Conservation (phyloP, 30 jellyfish, hydroid and myxozoan genomes). For the Hydra vulgaris region DNA sequence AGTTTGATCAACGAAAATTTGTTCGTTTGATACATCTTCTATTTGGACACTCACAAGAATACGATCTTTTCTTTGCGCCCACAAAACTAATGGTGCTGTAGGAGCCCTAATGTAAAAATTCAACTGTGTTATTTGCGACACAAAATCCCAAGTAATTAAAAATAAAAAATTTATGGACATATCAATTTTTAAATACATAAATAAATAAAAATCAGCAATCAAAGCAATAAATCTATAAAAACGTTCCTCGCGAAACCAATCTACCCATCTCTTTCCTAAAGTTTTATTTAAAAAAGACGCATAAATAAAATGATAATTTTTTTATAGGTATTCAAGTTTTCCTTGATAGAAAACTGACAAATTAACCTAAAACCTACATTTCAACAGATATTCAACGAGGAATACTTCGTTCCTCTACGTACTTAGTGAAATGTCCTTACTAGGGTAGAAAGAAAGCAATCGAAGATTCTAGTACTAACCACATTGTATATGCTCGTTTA, state of each 20-base stretch:
- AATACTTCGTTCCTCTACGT: neutral
- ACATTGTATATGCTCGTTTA: neutral
- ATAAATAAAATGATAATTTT: too few relatives aligned
- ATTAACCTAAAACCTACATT: neutral
- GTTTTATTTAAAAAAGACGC: too few relatives aligned
- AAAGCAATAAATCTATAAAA: too few relatives aligned
- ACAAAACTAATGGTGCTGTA: constrained; percentile 54
- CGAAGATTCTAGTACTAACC: neutral
- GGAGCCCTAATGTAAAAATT: constrained; percentile 6
- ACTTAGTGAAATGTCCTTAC: neutral
- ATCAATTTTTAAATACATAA: too few relatives aligned
- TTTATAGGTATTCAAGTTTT: neutral
- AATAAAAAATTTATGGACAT: too few relatives aligned
- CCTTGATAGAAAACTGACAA: too few relatives aligned
- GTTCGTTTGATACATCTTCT: constrained; percentile 77
- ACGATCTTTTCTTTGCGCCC: constrained; percentile 89
- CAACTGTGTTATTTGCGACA: neutral
- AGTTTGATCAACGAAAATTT: constrained; percentile 49
- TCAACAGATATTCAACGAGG: neutral
- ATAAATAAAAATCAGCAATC: too few relatives aligned
- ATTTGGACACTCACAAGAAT: constrained; percentile 71
- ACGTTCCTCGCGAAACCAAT: too few relatives aligned
- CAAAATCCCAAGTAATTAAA: too few relatives aligned
- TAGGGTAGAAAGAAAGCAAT: neutral
- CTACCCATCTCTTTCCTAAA: too few relatives aligned